A percentile compares a stretch with the other conserved stretches of the same genome.
Conservation (phyloP, 2,888 invertebrate species). For the Acrobasis repandana region DNA sequence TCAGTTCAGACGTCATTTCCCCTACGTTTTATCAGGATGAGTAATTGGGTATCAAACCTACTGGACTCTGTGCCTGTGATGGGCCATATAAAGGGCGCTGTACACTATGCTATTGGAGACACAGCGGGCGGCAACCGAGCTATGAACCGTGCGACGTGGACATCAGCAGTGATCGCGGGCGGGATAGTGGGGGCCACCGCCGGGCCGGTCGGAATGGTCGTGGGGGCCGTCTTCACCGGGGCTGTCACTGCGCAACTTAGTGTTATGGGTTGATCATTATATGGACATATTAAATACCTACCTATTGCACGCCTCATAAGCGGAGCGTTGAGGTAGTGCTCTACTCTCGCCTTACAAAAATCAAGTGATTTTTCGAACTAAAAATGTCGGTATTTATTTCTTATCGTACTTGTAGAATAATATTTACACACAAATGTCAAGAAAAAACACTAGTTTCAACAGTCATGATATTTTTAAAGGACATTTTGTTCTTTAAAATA, state of each 20-base stretch:
- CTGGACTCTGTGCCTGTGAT: neutral
- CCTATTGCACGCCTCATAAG: neutral
- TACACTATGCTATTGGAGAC: slow-evolving; percentile 5
- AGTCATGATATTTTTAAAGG: too few relatives aligned
- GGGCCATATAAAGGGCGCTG: slow-evolving; percentile 12
- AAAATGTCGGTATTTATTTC: too few relatives aligned
- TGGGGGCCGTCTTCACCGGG: slow-evolving; percentile 2
- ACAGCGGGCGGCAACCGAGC: slow-evolving; percentile 9
- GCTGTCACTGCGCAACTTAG: neutral
- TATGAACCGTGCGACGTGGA: slow-evolving; percentile 11
- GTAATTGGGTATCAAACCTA: neutral
- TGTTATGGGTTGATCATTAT: neutral
- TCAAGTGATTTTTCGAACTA: too few relatives aligned
- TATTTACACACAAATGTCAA: too few relatives aligned
- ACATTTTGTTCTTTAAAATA: too few relatives aligned
- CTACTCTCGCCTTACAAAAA: too few relatives aligned
- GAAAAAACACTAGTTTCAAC: too few relatives aligned
- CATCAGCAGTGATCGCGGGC: slow-evolving; percentile 6
- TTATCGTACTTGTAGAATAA: too few relatives aligned
- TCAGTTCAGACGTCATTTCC: neutral
- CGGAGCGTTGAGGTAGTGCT: too few relatives aligned
- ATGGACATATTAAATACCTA: neutral
- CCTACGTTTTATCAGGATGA: neutral
- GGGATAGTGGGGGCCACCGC: neutral
- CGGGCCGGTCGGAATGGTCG: neutral